These are phyloP conservation scores for Lucifuga dentata DNA, from an alignment of 2,113 vertebrate genomes.

Conservation along the genomic window DNA sequence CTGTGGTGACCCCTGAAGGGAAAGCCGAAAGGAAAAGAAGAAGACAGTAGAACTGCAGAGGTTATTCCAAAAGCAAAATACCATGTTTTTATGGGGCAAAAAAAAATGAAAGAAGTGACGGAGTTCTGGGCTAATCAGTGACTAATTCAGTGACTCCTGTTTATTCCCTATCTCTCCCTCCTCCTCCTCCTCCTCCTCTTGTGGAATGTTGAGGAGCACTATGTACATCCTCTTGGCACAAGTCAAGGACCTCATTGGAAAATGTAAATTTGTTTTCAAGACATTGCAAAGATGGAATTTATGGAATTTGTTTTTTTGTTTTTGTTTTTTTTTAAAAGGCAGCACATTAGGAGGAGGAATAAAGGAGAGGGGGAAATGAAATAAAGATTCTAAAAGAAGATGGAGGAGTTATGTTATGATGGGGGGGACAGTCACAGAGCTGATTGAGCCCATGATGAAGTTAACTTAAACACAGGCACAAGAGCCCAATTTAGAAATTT, in stretches of 20 bases:
- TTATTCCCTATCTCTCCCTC: conserved; percentile 6
- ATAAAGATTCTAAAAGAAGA: too few species aligned
- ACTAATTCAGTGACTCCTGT: too few species aligned
- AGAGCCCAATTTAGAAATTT: conserved; percentile 25
- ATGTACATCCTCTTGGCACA: conserved; percentile 18
- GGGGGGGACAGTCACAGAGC: neutral
- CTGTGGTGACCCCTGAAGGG: too few species aligned
- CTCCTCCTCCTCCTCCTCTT: conserved; percentile 19
- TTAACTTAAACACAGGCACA: conserved; percentile 49
- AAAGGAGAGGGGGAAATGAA: neutral
- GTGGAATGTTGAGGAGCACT: conserved; percentile 37
- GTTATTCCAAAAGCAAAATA: too few species aligned
- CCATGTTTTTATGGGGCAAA: too few species aligned
- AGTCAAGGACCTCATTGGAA: conserved; percentile 42
- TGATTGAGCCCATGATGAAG: conserved; percentile 21
- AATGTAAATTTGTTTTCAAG: conserved; percentile 32
- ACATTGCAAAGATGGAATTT: conserved; percentile 23
- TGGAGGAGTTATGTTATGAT: conserved; percentile 1
- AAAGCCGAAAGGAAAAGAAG: too few species aligned
- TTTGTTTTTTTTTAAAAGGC: too few species aligned
- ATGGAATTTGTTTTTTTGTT: conserved; percentile 35
- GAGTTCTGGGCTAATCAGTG: neutral
- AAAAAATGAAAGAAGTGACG: neutral
- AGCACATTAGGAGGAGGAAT: conserved; percentile 1
- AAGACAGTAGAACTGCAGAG: too few species aligned